Evolutionary conservation across 1,140 invertebrate genomes (phyloP), one percentile per base, ranked within the genome.

Genomic region (Drosophila ficusphila): DNA sequence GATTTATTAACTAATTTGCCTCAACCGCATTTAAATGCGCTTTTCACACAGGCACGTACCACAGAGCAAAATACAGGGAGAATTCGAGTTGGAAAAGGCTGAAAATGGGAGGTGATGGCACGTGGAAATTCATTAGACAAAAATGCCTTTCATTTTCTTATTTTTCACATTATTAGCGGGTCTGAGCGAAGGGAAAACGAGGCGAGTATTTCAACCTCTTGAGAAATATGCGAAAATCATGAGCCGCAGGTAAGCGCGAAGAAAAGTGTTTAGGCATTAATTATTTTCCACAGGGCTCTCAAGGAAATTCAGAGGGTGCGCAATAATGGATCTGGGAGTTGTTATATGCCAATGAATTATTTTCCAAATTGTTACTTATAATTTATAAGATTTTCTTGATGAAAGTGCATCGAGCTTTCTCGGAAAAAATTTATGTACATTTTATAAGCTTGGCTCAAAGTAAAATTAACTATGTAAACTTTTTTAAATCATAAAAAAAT

Each of bases 1-100:
- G 82, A 88, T 88, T 88, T 88, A 88, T 88, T 82, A 89, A 88
- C 82, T 88, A 89, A 88, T 88, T 88, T 88, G 76, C 70, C 74
- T 67, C 64, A 68, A 67, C 76, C 78, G 76, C 78, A 88, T 85
- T 85, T 85, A 86, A 85, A 85, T 86, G 81, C 79, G 71, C 75
- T 65, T 73, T 83, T 71, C 57, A 74, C 39, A 64, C 52, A 68
- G 49, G 70, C 79, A 79, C 79, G 79, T 79, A 83, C 60, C 57
- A 41, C 48, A 48, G 18, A 7, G 42, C 8, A 34, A 58, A 54
- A 58, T 53, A 34, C 7, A 19, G 7, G 12, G 4, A 48, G 18
- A 1, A 8, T 18, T 9, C 8, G 7, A 18, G 21, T 1, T 19
- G 27, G 18, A 47, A 38, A n/a, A 19, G 47, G 3, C 2, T n/a